Conservation (phyloP, 2,113 vertebrate genomes). For the Rhinichthys klamathensis region DNA sequence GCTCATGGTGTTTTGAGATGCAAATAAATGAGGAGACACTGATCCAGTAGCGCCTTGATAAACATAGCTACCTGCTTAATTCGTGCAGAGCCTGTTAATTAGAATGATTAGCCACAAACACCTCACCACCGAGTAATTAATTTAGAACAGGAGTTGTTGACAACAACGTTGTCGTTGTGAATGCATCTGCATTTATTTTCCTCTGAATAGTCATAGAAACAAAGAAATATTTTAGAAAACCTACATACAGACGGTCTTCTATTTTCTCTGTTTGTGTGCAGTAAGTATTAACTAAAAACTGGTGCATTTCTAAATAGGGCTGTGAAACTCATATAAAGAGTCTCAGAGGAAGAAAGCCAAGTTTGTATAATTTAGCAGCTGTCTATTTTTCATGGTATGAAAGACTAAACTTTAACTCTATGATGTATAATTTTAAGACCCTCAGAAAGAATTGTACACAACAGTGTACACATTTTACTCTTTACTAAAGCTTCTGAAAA, state of each 20-base stretch:
- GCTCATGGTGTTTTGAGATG: conserved; percentile 25
- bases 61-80: conserved; percentile 41
- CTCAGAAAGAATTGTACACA: conserved; percentile 10
- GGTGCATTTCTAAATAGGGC: conserved; percentile 35
- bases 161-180: conserved; percentile 22
- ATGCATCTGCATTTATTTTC: conserved; percentile 15
- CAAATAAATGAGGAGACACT: conserved; percentile 30
- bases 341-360: conserved; percentile 11
- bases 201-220: conserved; percentile 35
- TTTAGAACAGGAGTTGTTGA: conserved; percentile 53
- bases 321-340: conserved; percentile 4
- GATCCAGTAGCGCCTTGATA: neutral
- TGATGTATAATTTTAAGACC: conserved; percentile 7
- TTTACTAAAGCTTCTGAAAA: neutral
- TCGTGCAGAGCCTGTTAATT: conserved; percentile 48
- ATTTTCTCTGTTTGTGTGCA: conserved; percentile 1
- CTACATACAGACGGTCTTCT: neutral
- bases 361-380: conserved; percentile 25
- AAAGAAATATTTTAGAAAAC: conserved; percentile 30
- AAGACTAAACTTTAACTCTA: conserved; percentile 12
- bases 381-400: neutral
- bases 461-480: neutral
- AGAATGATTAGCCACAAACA: conserved; percentile 50
- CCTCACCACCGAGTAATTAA: conserved; percentile 49
- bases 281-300: conserved; percentile 21